Conservation (phyloP, 2,113 vertebrate species). For the Coturnix japonica region DNA sequence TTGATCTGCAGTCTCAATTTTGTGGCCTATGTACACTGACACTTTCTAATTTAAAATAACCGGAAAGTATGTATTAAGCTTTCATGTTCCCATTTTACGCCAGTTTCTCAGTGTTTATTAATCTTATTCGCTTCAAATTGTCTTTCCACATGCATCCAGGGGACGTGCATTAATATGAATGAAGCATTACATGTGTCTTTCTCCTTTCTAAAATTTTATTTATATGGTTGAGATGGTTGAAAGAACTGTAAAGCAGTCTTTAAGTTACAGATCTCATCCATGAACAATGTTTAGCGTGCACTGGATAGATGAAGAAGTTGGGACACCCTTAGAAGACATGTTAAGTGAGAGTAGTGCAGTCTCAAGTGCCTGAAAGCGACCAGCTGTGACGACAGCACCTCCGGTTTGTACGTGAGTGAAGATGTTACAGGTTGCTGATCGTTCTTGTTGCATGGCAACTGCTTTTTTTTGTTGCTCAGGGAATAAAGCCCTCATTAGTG, state of each 20-base stretch:
- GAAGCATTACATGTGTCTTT: background rate
- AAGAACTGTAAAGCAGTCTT: slow-evolving; percentile 25
- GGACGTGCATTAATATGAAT: slow-evolving; percentile 14
- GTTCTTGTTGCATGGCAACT: slow-evolving; percentile 81
- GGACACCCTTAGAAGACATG: background rate
- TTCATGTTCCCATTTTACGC: slow-evolving; percentile 28
- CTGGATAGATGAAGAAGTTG: background rate
- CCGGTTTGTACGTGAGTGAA: background rate
- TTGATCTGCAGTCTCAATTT: background rate
- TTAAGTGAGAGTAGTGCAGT: background rate
- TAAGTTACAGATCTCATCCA: background rate
- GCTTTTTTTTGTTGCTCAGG: slow-evolving; percentile 64
- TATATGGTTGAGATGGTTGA: background rate
- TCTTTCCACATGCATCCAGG: background rate
- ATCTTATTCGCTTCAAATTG: background rate
- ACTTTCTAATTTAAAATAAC: background rate
- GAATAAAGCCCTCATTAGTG: slow-evolving; percentile 64
- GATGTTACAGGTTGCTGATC: slow-evolving; percentile 75
- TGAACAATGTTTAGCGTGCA: background rate
- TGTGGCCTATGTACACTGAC: background rate
- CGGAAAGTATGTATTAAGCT: background rate
- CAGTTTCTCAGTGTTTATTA: slow-evolving; percentile 33
- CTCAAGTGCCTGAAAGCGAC: background rate
- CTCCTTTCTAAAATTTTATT: background rate
- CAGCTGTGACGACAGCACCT: background rate